A percentile compares a stretch with the other conserved stretches of the same genome.
These are phyloP conservation scores for Taphrorychus bicolor DNA, from an alignment of 2,888 invertebrate genomes.

Conservation along the genomic window DNA sequence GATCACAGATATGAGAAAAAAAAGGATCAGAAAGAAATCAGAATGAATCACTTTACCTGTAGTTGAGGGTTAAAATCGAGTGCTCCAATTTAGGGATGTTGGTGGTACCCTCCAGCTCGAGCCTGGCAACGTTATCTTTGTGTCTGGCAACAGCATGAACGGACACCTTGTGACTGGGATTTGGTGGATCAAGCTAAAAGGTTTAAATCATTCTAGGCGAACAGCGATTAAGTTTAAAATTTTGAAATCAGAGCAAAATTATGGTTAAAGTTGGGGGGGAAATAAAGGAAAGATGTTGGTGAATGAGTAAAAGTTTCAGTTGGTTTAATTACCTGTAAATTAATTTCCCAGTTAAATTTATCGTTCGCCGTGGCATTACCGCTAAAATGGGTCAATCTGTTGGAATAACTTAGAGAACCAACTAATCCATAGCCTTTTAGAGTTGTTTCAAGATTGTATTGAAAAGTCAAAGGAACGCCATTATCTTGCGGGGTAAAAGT, in stretches of 20 bases:
- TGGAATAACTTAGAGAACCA: constrained; percentile 55
- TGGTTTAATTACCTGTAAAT: constrained; percentile 52
- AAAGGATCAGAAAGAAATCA: no score
- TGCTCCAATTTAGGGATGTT: constrained; percentile 55
- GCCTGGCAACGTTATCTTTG: constrained; percentile 46
- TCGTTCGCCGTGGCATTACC: constrained; percentile 56
- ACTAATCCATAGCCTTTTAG: constrained; percentile 51
- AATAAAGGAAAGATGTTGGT: constrained; percentile 18
- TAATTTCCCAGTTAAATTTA: constrained; percentile 60
- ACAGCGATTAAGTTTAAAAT: constrained; percentile 3
- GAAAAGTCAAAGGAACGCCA: constrained; percentile 53
- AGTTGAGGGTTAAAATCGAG: constrained; percentile 49
- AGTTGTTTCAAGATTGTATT: constrained; percentile 55
- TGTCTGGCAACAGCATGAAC: constrained; percentile 51
- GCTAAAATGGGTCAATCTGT: constrained; percentile 59
- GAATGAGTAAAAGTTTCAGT: constrained; percentile 15
- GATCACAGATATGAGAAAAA: no score
- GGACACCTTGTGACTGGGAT: constrained; percentile 45
- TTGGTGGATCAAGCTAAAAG: constrained; percentile 55
- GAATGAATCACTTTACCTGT: constrained; percentile 26
- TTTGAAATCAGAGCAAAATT: constrained; percentile 10
- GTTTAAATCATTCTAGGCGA: not conserved
- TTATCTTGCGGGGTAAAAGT: constrained; percentile 59
- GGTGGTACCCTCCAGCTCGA: constrained; percentile 53
- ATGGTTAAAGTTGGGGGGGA: constrained; percentile 17